Conservation (phyloP, 1,140 invertebrate species). For the Solen grandis region DNA sequence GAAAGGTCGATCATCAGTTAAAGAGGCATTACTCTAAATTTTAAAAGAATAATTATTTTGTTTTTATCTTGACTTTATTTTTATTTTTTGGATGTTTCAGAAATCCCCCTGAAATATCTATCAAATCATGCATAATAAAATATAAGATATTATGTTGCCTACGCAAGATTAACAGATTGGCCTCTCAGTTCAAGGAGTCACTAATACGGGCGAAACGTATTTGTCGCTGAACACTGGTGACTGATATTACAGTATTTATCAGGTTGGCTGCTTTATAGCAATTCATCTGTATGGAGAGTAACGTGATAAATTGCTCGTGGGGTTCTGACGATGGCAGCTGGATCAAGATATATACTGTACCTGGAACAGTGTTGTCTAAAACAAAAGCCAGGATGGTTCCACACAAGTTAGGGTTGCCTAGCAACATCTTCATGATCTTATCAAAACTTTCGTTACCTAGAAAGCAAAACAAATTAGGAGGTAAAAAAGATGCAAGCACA, state of each 20-base stretch:
- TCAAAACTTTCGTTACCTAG: background rate
- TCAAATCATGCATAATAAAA: no score
- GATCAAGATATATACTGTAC: background rate
- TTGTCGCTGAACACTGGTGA: background rate
- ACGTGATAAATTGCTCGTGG: background rate
- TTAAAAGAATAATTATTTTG: no score
- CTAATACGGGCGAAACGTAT: background rate
- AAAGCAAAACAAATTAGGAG: background rate
- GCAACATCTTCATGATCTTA: background rate
- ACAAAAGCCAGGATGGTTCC: slow-evolving; percentile 5
- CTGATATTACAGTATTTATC: background rate
- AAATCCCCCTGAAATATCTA: no score
- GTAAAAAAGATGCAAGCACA: background rate
- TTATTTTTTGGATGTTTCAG: background rate
- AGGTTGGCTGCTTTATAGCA: background rate
- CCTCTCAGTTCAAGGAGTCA: no score
- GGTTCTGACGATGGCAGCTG: background rate
- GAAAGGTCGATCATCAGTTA: background rate
- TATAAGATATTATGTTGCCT: no score
- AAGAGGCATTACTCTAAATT: no score
- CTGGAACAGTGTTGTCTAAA: slow-evolving; percentile 14
- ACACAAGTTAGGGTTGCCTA: slow-evolving; percentile 3
- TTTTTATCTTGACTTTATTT: background rate
- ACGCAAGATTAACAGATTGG: no score
- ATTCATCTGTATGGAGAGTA: background rate